Evolutionary conservation across 2,113 vertebrate genomes (phyloP), one percentile per base, ranked within the genome.

Genomic region (Emydocephalus ijimae): DNA sequence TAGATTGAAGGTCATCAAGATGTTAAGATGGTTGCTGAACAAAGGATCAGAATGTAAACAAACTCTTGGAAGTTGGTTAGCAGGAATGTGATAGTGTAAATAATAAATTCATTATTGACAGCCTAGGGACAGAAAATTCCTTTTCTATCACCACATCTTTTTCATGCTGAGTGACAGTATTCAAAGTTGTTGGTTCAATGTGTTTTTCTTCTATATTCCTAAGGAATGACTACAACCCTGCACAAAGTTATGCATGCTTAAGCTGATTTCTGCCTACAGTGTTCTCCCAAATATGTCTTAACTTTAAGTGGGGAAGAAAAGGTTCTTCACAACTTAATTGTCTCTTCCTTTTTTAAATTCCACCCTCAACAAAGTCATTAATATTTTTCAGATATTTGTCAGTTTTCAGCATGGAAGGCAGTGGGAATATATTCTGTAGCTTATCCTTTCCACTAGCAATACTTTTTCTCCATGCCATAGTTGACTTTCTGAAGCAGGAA

Each of bases 41-140:
- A 96, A 97, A 98, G 96, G 98, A 98, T 98, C 98, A 98, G 97
- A 97, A 97, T 97, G 97, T 98, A 98, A 98, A 98, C 98, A 97
- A 97, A 98, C 98, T 97, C 97, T 98, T 97, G 96, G 98, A 98
- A 97, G 98, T 97, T 97, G 97, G 97, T 97, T 97, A 98, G 98
- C 97, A 97, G 97, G 97, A 97, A 97, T 98, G 98, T 98, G 98
- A 98, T 97, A 97, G 98, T 98, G 98, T 98, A 99, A 98, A 98
- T 98, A 98, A 98, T 98, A 98, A 98, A 98, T 98, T 99, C 98
- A 99, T 99, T 99, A 99, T 98, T 98, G 98, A 97, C 97, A 97
- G 97, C 97, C 91, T 92, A 93, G 96, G 96, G 97, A 97, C 96
- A n/a, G 29, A 97, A 96, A 96, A 96, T 95, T 97, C 96, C 96